Percentiles rank a stretch among this genome's conserved stretches.
Conservation (phyloP, 2,113 vertebrate species). For the Boleophthalmus pectinirostris region DNA sequence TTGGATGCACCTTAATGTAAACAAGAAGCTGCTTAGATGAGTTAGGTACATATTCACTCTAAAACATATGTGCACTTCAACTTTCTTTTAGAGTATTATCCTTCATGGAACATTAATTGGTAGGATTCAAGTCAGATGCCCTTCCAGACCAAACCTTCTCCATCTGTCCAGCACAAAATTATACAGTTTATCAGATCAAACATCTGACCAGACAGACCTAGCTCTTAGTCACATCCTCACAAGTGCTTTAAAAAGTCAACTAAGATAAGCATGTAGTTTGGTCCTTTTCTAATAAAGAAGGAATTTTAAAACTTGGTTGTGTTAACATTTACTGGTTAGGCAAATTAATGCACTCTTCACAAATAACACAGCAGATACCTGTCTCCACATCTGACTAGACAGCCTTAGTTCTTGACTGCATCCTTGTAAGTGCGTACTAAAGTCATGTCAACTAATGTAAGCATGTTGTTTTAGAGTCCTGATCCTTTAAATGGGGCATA, state of each 20-base stretch:
- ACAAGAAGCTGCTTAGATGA: too few species aligned
- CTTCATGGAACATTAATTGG: background rate
- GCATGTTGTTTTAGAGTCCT: slow-evolving; percentile 64
- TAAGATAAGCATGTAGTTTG: background rate
- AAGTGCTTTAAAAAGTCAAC: background rate
- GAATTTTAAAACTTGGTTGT: slow-evolving; percentile 22
- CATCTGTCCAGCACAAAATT: background rate
- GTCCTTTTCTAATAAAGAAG: background rate
- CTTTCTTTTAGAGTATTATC: too few species aligned
- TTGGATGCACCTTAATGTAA: too few species aligned
- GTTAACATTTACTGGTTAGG: background rate
- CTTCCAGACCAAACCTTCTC: background rate
- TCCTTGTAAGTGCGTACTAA: slow-evolving; percentile 48
- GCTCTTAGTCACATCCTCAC: background rate
- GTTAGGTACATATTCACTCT: too few species aligned
- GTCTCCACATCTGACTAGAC: slow-evolving; percentile 61
- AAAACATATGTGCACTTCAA: too few species aligned
- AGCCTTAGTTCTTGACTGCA: slow-evolving; percentile 49
- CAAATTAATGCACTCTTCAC: background rate
- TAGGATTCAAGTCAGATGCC: too few species aligned
- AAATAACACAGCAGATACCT: background rate
- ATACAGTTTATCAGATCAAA: background rate
- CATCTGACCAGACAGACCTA: background rate
- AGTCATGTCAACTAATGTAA: slow-evolving; percentile 56
- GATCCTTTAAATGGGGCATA: slow-evolving; percentile 60